Percentiles rank a stretch among this genome's conserved stretches.
Conservation (phyloP, 2,888 invertebrate species). For the Pantelozetes paolii region DNA sequence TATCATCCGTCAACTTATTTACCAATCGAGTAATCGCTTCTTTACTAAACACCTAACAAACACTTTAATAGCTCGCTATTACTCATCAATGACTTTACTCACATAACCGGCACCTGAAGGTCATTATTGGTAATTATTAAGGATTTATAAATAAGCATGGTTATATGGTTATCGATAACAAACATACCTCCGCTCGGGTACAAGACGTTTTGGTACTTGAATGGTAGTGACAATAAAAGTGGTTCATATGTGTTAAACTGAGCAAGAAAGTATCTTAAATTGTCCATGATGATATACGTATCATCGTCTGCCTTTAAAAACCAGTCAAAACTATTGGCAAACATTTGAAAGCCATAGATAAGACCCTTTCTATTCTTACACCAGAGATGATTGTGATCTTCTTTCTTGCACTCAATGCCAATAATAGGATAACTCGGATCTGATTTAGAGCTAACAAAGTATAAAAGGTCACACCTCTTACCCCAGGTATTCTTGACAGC, state of each 20-base stretch:
- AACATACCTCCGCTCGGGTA: slow-evolving; percentile 1
- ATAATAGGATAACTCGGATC: slow-evolving; percentile 1
- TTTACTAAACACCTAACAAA: neutral
- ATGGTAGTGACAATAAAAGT: neutral
- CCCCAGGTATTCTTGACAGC: slow-evolving; percentile 11
- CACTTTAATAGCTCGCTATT: too few relatives aligned
- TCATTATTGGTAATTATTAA: neutral
- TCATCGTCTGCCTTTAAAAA: slow-evolving; percentile 23
- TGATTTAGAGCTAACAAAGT: neutral
- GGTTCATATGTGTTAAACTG: neutral
- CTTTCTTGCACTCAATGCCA: neutral
- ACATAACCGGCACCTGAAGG: slow-evolving; percentile 19
- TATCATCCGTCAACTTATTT: neutral
- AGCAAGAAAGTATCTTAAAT: neutral
- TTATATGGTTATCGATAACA: neutral
- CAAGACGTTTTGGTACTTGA: neutral
- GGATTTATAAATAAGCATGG: neutral
- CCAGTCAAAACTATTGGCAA: neutral
- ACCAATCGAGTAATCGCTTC: neutral
- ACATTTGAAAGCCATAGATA: neutral
- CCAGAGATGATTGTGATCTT: slow-evolving; percentile 11
- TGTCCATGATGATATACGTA: slow-evolving; percentile 1
- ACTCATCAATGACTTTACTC: too few relatives aligned
- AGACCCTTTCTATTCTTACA: neutral
- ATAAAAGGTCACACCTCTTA: slow-evolving; percentile 13